Base-by-base conservation (phyloP, 2,888 invertebrate species). In the Ornithoptera alexandrae region DNA sequence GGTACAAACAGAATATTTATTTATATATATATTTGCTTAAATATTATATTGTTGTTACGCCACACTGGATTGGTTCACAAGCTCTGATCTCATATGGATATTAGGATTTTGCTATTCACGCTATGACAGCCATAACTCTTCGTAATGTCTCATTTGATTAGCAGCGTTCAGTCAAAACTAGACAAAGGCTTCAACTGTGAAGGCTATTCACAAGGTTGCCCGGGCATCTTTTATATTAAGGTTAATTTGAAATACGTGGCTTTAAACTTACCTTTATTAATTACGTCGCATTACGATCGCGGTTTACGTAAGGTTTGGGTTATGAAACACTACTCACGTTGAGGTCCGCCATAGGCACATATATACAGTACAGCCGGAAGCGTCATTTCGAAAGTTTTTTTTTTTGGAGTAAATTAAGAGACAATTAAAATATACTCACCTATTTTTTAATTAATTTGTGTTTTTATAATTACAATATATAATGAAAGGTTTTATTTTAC, bases 81-180 rank as follows among this genome's bases (percentile, higher is more conserved):
- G 74, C 78, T 24, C 62, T 42, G 20, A 30, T 81, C 77, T 78
- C 79, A 81, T 80, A 79, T 76, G 22, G 36, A 62, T 79, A 76
- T 80, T 80, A 76, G 77, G 81, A 81, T 86, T 86, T 85, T 81
- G 78, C 87, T 76, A 90, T 91, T 90, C 89, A 88, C 77, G 69
- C 78, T 77, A 78, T 87, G 89, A 88, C 88, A 90, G 82, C 84
- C 87, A 84, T 92, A 87, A 86, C 84, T 92, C 90, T 90, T 90
- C 87, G 85, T 92, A 91, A 90, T 92, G 88, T 79, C 81, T 82
- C 83, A 89, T 91, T 90, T 91, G 90, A 92, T 90, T 86, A 82
- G 80, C 82, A 81, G 79, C 84, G 78, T 81, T 83, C 81, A 80
- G 83, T 87, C 83, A 82, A 84, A 87, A 83, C 75, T 68, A 71